Percentiles rank a stretch among this genome's conserved stretches.
Evolutionary conservation across 2,113 vertebrate species (phyloP).

Genomic region (Xiphophorus hellerii): DNA sequence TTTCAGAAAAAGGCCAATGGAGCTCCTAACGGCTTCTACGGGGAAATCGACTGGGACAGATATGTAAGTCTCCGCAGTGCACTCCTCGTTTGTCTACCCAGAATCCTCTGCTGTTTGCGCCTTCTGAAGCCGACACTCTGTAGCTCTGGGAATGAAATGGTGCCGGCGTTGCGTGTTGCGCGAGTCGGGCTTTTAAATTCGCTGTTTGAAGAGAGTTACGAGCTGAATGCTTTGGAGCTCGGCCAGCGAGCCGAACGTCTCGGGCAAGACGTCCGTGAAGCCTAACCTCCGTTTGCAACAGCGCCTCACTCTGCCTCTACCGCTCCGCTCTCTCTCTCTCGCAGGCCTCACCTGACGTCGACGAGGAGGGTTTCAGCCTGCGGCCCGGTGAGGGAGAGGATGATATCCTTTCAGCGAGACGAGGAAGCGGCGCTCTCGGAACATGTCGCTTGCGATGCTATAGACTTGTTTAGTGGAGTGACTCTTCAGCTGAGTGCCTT

Average conservation of each 20-base stretch:
- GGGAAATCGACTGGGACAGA: slow-evolving; percentile 99
- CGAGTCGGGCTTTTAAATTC: neutral
- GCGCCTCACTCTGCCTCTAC: neutral
- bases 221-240: slow-evolving; percentile 36
- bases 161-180: neutral
- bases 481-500: slow-evolving; percentile 30
- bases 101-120: neutral
- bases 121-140: slow-evolving; percentile 1
- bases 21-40: slow-evolving; percentile 96
- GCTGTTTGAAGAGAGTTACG: slow-evolving; percentile 10
- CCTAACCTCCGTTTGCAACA: slow-evolving; percentile 29
- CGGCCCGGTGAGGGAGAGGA: slow-evolving; percentile 89
- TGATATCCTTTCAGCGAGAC: slow-evolving; percentile 88
- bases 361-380: slow-evolving; percentile 97
- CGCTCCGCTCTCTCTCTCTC: slow-evolving; percentile 21
- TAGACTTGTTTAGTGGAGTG: slow-evolving; percentile 55
- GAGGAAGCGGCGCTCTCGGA: slow-evolving; percentile 11
- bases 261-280: slow-evolving; percentile 36
- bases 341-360: slow-evolving; percentile 94
- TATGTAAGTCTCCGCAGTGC: slow-evolving; percentile 86
- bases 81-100: neutral
- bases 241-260: slow-evolving; percentile 34
- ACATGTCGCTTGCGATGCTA: slow-evolving; percentile 32
- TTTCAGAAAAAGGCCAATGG: slow-evolving; percentile 94
- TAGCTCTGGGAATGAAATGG: slow-evolving; percentile 3